Evolutionary conservation across 2,797 vertebrate genomes (phyloP), one percentile per base, ranked within the genome.

Genomic region (Pogonophryne albipinna): DNA sequence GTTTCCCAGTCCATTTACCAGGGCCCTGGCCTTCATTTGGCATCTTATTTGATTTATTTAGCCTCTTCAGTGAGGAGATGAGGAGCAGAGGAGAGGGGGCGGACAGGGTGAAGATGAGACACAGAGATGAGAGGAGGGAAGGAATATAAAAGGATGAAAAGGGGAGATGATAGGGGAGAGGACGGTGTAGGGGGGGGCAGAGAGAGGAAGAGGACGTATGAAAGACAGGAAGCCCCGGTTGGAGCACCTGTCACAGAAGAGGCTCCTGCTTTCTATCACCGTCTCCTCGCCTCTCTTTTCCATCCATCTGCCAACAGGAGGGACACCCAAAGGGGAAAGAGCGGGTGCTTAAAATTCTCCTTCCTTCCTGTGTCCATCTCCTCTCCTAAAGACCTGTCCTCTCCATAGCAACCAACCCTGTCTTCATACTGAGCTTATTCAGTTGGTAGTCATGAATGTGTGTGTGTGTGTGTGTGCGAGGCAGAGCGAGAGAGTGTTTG

Each of bases 291-390:
- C 79, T 77, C 60, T 74, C 82, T 80, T 84, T 70, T 76, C 68
- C 83, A 84, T 89, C 85, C 85, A 71, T 91, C 86, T 68, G 71
- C 76, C 74, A 78, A 76, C 84, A 87, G 89, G 87, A 91, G 83
- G 86, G 91, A 89, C 84, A 85, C 78, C 84, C 84, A 71, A 80
- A 84, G 79, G 78, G 84, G 85, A 80, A 86, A 80, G 88, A 89
- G 86, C 49, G 82, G 70, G 80, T 85, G 87, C 90, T 94, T 93
- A 82, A 89, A 88, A 92, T 91, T 88, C 85, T 88, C 85, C 87
- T 90, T 93, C 92, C 92, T 93, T 94, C 93, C 92, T 93, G 92
- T 89, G 91, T 91, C 89, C 91, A 89, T 91, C 92, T 92, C 88
- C 85, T 89, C 89, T 89, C 76, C 79, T 84, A 87, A 91, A 91